phyloP scores from a whole-genome alignment of 2,797 vertebrate species.

The Bufotes viridis region DNA sequence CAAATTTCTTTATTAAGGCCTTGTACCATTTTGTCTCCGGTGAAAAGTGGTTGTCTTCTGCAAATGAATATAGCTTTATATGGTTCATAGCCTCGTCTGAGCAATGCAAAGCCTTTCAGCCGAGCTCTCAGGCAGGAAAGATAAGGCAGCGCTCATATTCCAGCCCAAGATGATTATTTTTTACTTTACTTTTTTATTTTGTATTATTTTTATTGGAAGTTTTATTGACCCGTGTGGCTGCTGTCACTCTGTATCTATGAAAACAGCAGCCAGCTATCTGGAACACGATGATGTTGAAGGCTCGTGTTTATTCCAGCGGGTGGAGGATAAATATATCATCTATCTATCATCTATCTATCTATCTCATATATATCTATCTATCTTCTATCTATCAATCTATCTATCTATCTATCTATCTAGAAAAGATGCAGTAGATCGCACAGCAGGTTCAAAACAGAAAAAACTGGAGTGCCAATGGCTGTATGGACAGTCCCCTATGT shows the following conservation, averaged over 20 bases:
- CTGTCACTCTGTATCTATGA: constrained; percentile 30
- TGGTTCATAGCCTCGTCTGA: constrained; percentile 67
- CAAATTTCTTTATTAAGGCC: constrained; percentile 50
- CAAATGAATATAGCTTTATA: constrained; percentile 67
- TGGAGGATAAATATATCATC: background rate
- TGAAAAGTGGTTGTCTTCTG: constrained; percentile 66
- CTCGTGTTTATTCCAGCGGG: background rate
- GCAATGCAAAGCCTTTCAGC: constrained; percentile 63
- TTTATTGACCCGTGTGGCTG: constrained; percentile 28
- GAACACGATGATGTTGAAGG: background rate
- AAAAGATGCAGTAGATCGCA: no score
- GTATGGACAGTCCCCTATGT: no score
- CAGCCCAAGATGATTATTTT: background rate
- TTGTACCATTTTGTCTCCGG: constrained; percentile 51
- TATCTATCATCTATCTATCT: background rate
- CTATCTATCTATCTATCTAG: background rate
- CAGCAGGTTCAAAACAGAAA: no score
- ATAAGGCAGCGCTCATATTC: background rate
- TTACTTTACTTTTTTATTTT: background rate
- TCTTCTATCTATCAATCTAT: background rate
- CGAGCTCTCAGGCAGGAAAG: background rate
- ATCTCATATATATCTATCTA: no score
- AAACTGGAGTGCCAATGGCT: no score
- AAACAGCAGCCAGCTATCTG: constrained; percentile 18
- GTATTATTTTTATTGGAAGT: constrained; percentile 12